Percentiles rank a stretch among this genome's conserved stretches.
These are phyloP conservation scores for Heliconius hortense DNA, from an alignment of 2,888 invertebrate genomes.

Conservation along the genomic window DNA sequence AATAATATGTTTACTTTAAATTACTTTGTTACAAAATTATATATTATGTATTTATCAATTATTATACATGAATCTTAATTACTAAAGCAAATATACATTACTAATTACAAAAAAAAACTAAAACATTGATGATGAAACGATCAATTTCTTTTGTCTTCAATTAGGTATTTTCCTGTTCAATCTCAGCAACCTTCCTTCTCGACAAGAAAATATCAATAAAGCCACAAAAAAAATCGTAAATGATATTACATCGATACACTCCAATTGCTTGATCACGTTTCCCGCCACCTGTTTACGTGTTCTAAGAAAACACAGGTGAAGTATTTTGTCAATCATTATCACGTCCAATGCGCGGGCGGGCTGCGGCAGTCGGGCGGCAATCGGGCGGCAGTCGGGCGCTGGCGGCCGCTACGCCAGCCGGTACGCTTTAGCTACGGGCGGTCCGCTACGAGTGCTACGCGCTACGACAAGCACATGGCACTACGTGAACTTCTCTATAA, in stretches of 20 bases:
- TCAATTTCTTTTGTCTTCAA: not conserved
- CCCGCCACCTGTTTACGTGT: constrained; percentile 51
- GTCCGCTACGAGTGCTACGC: constrained; percentile 30
- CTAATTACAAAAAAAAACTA: not conserved
- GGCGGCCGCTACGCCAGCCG: constrained; percentile 53
- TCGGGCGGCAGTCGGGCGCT: constrained; percentile 52
- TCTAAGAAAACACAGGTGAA: constrained; percentile 71
- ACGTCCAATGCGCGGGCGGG: constrained; percentile 50
- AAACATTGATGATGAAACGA: too few species aligned
- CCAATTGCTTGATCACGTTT: constrained; percentile 32
- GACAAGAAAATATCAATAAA: not conserved
- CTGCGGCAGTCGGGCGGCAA: constrained; percentile 44
- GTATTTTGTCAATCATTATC: constrained; percentile 78
- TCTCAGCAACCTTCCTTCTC: not conserved
- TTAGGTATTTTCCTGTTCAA: not conserved
- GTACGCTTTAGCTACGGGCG: constrained; percentile 46
- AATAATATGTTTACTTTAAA: constrained; percentile 15
- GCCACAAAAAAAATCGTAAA: not conserved
- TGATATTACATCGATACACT: constrained; percentile 10
- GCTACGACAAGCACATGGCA: constrained; percentile 40
- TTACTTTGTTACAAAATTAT: not conserved
- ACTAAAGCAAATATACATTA: not conserved
- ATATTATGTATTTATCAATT: not conserved
- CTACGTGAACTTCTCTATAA: constrained; percentile 33
- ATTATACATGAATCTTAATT: not conserved